These are phyloP conservation scores for Trachops cirrhosus DNA, from an alignment of 2,797 vertebrate species.

Conservation along the genomic window DNA sequence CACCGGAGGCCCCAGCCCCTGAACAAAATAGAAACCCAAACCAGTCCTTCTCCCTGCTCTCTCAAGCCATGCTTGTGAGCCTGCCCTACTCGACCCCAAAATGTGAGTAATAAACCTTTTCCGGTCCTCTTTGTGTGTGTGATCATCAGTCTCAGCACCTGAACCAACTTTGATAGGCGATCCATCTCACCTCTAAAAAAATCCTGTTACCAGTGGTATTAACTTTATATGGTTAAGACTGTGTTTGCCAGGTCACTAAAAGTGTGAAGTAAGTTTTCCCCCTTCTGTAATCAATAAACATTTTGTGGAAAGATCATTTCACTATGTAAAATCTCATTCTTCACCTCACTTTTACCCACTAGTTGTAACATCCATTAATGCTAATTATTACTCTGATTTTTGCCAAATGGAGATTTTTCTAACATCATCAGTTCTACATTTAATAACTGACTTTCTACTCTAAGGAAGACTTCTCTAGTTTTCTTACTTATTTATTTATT, in stretches of 20 bases:
- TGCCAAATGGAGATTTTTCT: slow-evolving; percentile 17
- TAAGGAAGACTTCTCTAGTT: neutral
- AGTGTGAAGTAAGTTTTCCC: neutral
- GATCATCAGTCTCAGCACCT: neutral
- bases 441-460: slow-evolving; percentile 19
- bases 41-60: neutral
- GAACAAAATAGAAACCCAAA: neutral
- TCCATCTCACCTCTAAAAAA: neutral
- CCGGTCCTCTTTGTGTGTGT: neutral
- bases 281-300: neutral
- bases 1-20: neutral
- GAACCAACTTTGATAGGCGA: neutral
- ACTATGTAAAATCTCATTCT: neutral
- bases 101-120: neutral
- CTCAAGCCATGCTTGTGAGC: neutral
- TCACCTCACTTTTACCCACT: neutral
- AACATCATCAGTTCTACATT: neutral
- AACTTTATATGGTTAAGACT: neutral
- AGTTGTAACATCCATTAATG: neutral
- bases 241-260: neutral
- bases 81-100: neutral
- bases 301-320: neutral
- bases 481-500: neutral
- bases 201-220: neutral
- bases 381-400: neutral